Evolutionary conservation across 2,888 invertebrate genomes (phyloP).

Genomic region (Apamea crenata): DNA sequence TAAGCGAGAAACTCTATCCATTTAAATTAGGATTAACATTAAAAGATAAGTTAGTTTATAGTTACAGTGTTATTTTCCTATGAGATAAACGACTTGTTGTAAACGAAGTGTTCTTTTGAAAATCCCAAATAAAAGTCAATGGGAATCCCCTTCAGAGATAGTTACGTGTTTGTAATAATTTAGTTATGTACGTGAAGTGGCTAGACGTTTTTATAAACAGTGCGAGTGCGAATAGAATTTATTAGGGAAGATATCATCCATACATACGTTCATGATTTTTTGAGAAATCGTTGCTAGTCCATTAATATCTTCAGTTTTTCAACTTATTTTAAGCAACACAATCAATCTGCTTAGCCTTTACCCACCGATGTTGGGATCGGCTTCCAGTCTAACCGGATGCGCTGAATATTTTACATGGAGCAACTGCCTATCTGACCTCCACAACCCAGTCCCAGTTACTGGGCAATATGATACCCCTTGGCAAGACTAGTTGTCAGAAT

Average conservation of each 20-base stretch:
- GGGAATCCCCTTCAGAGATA: slow-evolving; percentile 4
- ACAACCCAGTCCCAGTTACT: too few relatives aligned
- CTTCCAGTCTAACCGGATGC: too few relatives aligned
- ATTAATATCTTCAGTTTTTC: slow-evolving; percentile 10
- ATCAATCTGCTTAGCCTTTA: too few relatives aligned
- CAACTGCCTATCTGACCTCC: too few relatives aligned
- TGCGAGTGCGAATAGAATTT: slow-evolving; percentile 28
- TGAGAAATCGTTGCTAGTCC: slow-evolving; percentile 11
- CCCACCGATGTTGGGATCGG: too few relatives aligned
- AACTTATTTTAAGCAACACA: background rate
- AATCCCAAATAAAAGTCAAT: background rate
- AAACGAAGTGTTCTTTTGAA: background rate
- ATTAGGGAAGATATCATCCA: slow-evolving; percentile 4
- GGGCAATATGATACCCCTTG: too few relatives aligned
- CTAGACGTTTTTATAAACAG: slow-evolving; percentile 13
- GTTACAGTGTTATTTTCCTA: background rate
- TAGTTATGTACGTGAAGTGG: slow-evolving; percentile 17
- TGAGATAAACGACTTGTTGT: background rate
- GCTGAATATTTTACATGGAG: too few relatives aligned
- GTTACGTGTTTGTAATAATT: slow-evolving; percentile 1
- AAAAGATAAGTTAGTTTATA: slow-evolving; percentile 8
- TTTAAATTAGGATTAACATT: slow-evolving; percentile 5
- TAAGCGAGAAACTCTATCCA: slow-evolving; percentile 15
- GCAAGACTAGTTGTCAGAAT: too few relatives aligned
- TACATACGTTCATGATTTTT: background rate